phyloP scores from a whole-genome alignment of 2,797 vertebrate genomes.

The Lepilemur septentrionalis region DNA sequence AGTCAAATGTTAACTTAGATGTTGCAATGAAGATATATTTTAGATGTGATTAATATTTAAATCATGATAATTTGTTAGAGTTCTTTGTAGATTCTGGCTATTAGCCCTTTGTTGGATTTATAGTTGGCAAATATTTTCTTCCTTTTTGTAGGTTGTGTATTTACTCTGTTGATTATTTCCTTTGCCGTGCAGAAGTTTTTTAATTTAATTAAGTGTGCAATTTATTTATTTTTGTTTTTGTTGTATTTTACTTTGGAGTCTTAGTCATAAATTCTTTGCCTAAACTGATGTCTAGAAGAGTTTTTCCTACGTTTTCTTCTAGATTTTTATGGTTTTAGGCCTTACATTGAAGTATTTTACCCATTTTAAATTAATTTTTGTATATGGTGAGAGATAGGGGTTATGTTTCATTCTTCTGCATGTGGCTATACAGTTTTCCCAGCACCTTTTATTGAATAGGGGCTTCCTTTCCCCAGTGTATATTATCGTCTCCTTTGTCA shows the following conservation, averaged over 20 bases:
- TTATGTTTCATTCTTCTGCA: not conserved
- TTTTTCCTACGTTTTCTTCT: not conserved
- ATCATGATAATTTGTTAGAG: not conserved
- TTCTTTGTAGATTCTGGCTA: not conserved
- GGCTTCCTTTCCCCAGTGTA: too few relatives aligned
- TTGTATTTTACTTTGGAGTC: not conserved
- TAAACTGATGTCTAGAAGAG: not conserved
- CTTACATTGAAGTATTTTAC: not conserved
- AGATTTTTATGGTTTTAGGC: not conserved
- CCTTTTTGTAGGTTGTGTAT: not conserved
- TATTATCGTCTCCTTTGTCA: too few relatives aligned
- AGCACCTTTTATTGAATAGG: too few relatives aligned
- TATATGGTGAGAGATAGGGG: not conserved
- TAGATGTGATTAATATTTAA: conserved; percentile 17
- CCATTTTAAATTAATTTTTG: not conserved
- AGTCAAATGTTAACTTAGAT: not conserved
- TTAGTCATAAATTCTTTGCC: not conserved
- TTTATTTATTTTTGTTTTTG: not conserved
- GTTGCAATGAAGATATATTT: not conserved
- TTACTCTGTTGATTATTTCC: not conserved
- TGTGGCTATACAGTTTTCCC: not conserved
- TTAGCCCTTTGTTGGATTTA: not conserved
- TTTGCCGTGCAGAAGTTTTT: not conserved
- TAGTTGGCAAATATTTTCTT: not conserved
- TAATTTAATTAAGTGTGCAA: too few relatives aligned